Evolutionary conservation across 1,140 invertebrate species (phyloP), one percentile per base, ranked within the genome.

Genomic region (Littorina saxatilis): DNA sequence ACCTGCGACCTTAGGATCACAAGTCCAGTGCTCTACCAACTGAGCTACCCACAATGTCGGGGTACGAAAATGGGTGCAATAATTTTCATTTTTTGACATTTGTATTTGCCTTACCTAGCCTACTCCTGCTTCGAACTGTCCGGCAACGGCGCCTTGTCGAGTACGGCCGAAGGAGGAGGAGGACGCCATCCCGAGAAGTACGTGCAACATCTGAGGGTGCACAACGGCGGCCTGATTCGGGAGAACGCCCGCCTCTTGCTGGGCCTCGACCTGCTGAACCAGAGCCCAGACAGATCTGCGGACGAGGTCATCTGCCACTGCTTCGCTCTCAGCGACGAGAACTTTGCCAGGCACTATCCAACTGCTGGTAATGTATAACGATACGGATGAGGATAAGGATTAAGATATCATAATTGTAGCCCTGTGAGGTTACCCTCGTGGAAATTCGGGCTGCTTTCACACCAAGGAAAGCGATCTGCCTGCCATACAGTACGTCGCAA

Each of bases 291-390:
- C 35, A 7, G 7, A 1, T 29, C 58, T 15, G 50, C 58, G 2
- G 76, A 78, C 58, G 76, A 78, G 39, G 76, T 78, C 35, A 39
- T 78, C 37, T 63, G 76, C 37, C 32, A 29, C 76, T 37, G n/a
- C 5, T 78, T 78, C 55, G 55, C 32, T 20, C 20, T 78, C 37
- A 27, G 35, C 37, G 76, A 78, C 20, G 58, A 63, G 0, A 39
- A 43, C 32, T 78, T 78, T 58, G 37, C n/a, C 37, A 43, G 17
- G 23, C 15, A 29, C 1, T 78, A 40, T 29, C 75, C 76, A 7
- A 50, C 5, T 5, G 39, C 43, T 5, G 70, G 70, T 73, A 50
- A 32, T 13, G 3, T 40, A 40, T 32, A 32, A 17, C 43, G 43
- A 17, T 47, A 47, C 7, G 7, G 5, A 17, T 47, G 43, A 47